Evolutionary conservation across 2,113 vertebrate species (phyloP), one percentile per base, ranked within the genome.

Genomic region (Proterorhinus semilunaris): DNA sequence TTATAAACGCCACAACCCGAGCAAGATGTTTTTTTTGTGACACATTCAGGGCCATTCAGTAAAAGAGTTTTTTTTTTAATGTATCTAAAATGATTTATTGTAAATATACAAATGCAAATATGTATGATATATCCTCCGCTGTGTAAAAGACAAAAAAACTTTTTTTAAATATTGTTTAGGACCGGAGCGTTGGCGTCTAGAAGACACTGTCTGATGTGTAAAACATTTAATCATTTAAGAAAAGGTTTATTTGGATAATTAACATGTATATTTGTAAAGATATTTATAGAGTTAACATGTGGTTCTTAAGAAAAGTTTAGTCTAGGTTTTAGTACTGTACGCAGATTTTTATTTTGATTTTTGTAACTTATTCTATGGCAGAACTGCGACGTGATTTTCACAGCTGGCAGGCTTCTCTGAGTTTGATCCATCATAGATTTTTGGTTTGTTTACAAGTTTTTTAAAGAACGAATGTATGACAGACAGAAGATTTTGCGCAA

Each of bases 231-330:
- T 88, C 88, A 81, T 91, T 78, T 82, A 83, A 92, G 93, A 94
- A 88, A 95, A 85, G 85, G 81, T 93, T 94, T 96, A 93, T 93
- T 91, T 93, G 90, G 92, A 79, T 88, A 85, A 90, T 94, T 94
- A 95, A 94, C 91, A 53, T 96, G 96, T 96, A 95, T 95, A 95
- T 96, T 95, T 96, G 96, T 98, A 96, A 96, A 97, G 94, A 91
- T 98, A 96, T 97, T 97, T 97, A 98, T 97, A 95, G 91, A 92
- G 91, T 85, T 94, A 95, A 94, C 93, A 94, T 92, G 93, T 91
- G 90, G 93, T 93, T 93, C 89, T 88, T 91, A 64, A 84, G 84
- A 92, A 93, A 92, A 89, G 88, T 92, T 76, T 92, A 91, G 89
- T 82, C 86, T 91, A 92, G 86, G 53, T 63, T 90, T 93, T 10